phyloP scores from a whole-genome alignment of 2,797 vertebrate species.

The Tokudaia muenninki region DNA sequence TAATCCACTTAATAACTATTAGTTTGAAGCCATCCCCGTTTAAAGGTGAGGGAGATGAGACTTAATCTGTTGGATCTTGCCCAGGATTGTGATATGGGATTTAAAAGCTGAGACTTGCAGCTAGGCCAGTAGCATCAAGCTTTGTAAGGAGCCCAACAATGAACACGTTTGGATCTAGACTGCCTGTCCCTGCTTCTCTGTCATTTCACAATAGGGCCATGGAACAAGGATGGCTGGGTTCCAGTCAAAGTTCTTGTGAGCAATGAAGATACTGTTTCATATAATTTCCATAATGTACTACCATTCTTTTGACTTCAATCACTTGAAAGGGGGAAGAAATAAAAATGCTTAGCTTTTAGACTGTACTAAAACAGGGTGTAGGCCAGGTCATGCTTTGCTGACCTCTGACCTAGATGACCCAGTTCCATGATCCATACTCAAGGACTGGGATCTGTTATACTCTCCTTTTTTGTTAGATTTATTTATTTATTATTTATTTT shows the following conservation, averaged over 20 bases:
- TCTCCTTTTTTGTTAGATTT: background rate
- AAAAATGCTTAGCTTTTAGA: background rate
- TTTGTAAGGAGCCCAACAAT: background rate
- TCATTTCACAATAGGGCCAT: background rate
- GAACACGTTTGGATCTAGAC: background rate
- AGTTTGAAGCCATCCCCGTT: background rate
- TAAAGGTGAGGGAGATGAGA: slow-evolving; percentile 17
- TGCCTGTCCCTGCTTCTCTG: background rate
- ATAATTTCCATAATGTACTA: background rate
- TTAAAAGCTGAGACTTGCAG: slow-evolving; percentile 1
- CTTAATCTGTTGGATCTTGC: background rate
- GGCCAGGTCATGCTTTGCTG: background rate
- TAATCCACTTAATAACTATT: background rate
- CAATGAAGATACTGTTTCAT: slow-evolving; percentile 4
- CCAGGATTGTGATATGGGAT: background rate
- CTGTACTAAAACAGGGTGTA: background rate
- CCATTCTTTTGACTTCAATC: slow-evolving; percentile 11
- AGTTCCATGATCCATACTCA: background rate
- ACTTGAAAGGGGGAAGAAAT: slow-evolving; percentile 12
- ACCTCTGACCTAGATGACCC: background rate
- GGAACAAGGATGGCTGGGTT: background rate
- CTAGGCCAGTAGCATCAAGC: background rate
- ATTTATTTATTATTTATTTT: background rate
- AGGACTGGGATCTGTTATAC: background rate
- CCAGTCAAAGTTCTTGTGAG: background rate